phyloP scores from a whole-genome alignment of 2,888 invertebrate genomes.

The Drosophila paucipuncta region DNA sequence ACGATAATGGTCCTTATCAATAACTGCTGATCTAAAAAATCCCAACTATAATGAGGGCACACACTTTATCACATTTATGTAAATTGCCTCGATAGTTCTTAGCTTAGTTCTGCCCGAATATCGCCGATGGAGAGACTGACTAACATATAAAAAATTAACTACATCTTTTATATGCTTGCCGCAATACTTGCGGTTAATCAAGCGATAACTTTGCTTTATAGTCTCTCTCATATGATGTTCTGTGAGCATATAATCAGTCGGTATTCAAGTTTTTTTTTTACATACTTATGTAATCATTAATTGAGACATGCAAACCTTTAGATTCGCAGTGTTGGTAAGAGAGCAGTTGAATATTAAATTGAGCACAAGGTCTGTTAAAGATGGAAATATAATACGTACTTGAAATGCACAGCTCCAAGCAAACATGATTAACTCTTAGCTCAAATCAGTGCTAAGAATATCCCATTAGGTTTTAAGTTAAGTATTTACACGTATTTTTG shows the following conservation, averaged over 20 bases:
- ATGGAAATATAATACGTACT: constrained; percentile 31
- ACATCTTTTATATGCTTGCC: constrained; percentile 36
- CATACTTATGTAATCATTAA: not conserved
- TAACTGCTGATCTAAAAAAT: constrained; percentile 86
- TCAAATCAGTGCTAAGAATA: not conserved
- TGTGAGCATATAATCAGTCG: not conserved
- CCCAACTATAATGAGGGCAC: constrained; percentile 84
- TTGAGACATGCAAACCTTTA: not conserved
- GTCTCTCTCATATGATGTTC: not conserved
- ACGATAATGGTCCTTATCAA: constrained; percentile 58
- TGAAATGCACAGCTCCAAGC: not conserved
- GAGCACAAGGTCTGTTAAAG: constrained; percentile 15
- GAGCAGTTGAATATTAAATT: constrained; percentile 7
- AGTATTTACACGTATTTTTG: not conserved
- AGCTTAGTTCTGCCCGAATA: not conserved
- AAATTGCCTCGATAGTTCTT: not conserved
- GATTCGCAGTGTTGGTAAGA: not conserved
- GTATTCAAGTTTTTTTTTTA: not conserved
- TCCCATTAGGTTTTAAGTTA: not conserved
- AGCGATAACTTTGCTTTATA: constrained; percentile 22
- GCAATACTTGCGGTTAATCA: constrained; percentile 18
- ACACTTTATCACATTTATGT: constrained; percentile 7
- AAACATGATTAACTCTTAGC: not conserved
- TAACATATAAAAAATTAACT: not conserved
- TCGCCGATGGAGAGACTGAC: constrained; percentile 28